These are phyloP conservation scores for Meiosimyza decipiens DNA, from an alignment of 2,888 invertebrate species.

Conservation along the genomic window DNA sequence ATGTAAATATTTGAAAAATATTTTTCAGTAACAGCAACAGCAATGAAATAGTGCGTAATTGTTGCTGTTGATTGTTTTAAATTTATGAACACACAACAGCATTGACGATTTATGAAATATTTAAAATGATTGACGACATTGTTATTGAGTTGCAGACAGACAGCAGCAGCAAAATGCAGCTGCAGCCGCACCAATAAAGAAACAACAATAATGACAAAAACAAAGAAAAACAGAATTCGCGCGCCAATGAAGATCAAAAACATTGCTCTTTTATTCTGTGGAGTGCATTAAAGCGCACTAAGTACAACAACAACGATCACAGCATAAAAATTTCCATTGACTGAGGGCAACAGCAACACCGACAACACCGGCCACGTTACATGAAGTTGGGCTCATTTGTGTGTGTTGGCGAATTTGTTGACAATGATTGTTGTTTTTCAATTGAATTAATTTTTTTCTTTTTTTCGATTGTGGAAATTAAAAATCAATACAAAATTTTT, in stretches of 20 bases:
- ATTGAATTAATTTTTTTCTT: too few relatives aligned
- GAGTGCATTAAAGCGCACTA: constrained; percentile 1
- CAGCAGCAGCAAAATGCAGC: background rate
- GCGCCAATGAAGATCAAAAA: constrained; percentile 26
- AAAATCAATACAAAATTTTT: too few relatives aligned
- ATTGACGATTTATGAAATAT: constrained; percentile 37
- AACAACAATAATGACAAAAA: constrained; percentile 28
- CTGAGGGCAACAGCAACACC: background rate
- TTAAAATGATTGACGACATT: constrained; percentile 40
- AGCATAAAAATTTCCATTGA: constrained; percentile 4
- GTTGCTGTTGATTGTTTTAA: constrained; percentile 19
- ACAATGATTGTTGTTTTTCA: too few relatives aligned
- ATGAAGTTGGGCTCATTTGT: too few relatives aligned
- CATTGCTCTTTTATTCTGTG: background rate
- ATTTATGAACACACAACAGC: constrained; percentile 18
- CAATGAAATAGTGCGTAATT: constrained; percentile 10
- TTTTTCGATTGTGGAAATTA: too few relatives aligned
- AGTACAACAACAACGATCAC: constrained; percentile 1
- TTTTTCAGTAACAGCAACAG: background rate
- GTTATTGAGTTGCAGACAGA: constrained; percentile 24
- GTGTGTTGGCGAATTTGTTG: too few relatives aligned
- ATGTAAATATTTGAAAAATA: background rate
- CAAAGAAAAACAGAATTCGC: background rate
- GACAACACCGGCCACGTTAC: too few relatives aligned
- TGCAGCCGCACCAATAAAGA: constrained; percentile 29